A percentile compares a stretch with the other conserved stretches of the same genome.
phyloP scores from a whole-genome alignment of 1,140 invertebrate genomes.

The Drosophila rhopaloa region DNA sequence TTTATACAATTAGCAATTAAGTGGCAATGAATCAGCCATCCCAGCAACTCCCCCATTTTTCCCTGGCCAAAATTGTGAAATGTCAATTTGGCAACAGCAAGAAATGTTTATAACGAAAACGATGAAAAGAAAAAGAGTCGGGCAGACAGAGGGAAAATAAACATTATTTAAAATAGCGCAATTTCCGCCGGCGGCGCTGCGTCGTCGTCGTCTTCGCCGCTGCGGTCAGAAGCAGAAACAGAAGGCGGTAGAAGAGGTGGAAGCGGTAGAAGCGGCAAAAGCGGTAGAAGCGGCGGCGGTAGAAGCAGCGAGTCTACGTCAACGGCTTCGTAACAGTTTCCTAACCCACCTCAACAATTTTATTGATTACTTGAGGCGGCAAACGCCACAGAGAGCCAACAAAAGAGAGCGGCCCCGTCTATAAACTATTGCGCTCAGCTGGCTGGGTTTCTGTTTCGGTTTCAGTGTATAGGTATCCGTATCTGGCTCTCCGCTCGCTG shows the following conservation, averaged over 20 bases:
- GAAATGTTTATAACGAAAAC: constrained; percentile 64
- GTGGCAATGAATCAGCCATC: constrained; percentile 23
- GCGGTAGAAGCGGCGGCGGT: constrained; percentile 15
- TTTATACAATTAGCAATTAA: constrained; percentile 33
- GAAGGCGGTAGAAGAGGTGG: constrained; percentile 3
- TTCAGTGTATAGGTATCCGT: constrained; percentile 14
- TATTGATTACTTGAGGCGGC: constrained; percentile 84
- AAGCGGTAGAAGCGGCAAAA: constrained; percentile 18
- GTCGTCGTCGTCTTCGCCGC: constrained; percentile 13
- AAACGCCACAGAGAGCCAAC: constrained; percentile 44
- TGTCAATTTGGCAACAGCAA: constrained; percentile 77
- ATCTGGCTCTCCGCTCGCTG: constrained; percentile 43
- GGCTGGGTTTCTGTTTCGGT: constrained; percentile 27
- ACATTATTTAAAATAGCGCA: constrained; percentile 84
- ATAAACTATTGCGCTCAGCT: constrained; percentile 67
- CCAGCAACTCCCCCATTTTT: constrained; percentile 53
- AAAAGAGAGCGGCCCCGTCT: constrained; percentile 41
- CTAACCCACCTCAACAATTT: constrained; percentile 85
- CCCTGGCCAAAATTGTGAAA: constrained; percentile 65
- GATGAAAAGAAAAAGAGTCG: constrained; percentile 29
- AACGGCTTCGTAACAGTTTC: constrained; percentile 84
- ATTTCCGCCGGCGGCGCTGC: constrained; percentile 70
- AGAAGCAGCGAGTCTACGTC: constrained; percentile 38
- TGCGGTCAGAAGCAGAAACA: not conserved
- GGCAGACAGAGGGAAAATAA: constrained; percentile 63